Base-by-base conservation (phyloP, 2,113 vertebrate genomes). In the Varanus komodoensis region DNA sequence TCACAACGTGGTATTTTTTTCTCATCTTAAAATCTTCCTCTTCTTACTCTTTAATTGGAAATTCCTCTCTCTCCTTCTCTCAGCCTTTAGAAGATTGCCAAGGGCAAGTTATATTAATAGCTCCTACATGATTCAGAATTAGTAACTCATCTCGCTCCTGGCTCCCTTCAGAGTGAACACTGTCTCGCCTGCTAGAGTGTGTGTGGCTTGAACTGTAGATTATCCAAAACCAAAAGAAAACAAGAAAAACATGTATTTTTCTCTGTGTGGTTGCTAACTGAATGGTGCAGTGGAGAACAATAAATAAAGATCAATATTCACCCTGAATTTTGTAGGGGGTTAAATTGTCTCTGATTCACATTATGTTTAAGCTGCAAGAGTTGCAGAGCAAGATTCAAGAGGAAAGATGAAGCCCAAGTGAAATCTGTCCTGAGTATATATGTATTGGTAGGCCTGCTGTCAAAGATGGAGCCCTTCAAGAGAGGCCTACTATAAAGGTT, bases 21-120 rank as follows among this genome's bases (percentile, higher is more conserved):
- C 50, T 50, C 29, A 54, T 52, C 82, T 21, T 21, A 61, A 7
- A n/a, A 88, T 92, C 27, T 34, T 82, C 90, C 11, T 84, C 89
- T 78, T 34, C 74, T 67, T 34, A 84, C 27, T 87, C 93, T 90
- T 11, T 89, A 89, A 93, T 87, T 92, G 89, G 93, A 94, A 93
- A 94, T 87, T 93, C 86, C 86, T 61, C 89, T 91, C 82, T 79
- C 44, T 89, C 52, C 86, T 94, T 92, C 32, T 90, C 80, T 73
- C 88, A 89, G 2, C 74, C 83, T 90, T 91, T 93, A 95, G 92
- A 94, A 93, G 83, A 6, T 93, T 88, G 93, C 89, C 90, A 69
- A 90, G 88, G 87, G 88, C 1, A 73, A 93, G 84, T 86, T 91
- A 90, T 95, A 96, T 96, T 96, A 95, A 96, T 95, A 95, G 92